phyloP scores from a whole-genome alignment of 2,113 vertebrate species.

The Brienomyrus longianalis region DNA sequence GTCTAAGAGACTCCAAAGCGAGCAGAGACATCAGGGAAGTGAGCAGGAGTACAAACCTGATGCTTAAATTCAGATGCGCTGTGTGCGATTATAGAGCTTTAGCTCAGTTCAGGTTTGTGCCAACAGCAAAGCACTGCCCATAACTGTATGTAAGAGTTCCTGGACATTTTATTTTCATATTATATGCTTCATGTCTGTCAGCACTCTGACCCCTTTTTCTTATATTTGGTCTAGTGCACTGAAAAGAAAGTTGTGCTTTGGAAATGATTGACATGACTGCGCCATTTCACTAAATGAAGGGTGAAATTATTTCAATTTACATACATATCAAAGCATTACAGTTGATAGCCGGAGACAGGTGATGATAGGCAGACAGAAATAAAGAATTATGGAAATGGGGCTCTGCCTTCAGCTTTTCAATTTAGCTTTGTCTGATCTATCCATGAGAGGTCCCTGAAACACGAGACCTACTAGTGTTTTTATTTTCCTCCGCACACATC shows the following conservation, averaged over 20 bases:
- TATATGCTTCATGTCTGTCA: background rate
- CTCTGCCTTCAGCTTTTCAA: background rate
- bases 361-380: background rate
- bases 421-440: background rate
- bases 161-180: background rate
- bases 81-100: background rate
- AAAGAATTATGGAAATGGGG: background rate
- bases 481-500: background rate
- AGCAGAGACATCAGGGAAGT: background rate
- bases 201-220: background rate
- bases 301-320: background rate
- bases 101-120: background rate
- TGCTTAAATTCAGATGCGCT: background rate
- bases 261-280: background rate
- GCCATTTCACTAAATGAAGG: background rate
- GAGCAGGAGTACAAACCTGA: background rate
- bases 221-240: background rate
- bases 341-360: background rate
- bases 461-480: background rate
- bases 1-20: background rate
- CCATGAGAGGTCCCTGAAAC: background rate
- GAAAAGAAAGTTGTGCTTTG: background rate
- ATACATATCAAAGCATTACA: slow-evolving; percentile 9
- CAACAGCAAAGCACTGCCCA: background rate
- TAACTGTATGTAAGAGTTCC: background rate